Base-by-base conservation (phyloP, 1,140 invertebrate species). In the Bilobella aurantiaca region DNA sequence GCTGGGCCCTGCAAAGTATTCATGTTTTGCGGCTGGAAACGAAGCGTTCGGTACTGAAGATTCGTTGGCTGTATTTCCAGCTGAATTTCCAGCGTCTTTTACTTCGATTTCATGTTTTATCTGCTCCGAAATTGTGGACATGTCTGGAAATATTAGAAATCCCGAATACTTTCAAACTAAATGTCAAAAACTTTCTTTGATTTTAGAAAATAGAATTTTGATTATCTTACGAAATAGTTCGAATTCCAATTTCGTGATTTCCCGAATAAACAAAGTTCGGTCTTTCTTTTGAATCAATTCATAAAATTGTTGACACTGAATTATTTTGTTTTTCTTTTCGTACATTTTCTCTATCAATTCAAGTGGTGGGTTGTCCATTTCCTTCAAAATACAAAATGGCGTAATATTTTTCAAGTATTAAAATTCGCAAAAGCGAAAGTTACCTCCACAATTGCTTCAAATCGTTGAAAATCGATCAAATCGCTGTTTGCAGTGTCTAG, bases 291-390 rank as follows among this genome's bases (percentile, higher is more conserved):
- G 5, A 42, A 62, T 12, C 3, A 62, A 23, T 46, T 62, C 34
- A 27, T 62, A 62, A 25, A 62, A 46, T 14, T 42, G 32, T 42
- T 42, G 12, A 23, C 59, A 62, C 46, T 42, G 12, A 25, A 42
- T 3, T 8, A 62, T 62, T 42, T 62, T 62, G 32, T 42, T 18
- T 27, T 62, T 62, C 28, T 62, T 62, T 30, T 23, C 37, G 16
- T 23, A 12, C 32, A 31, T 46, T 31, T 62, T 62, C 59, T 34
- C 29, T 5, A 62, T 34, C 34, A 62, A 27, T 27, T 62, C 59
- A 5, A 14, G 8, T 3, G 59, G 59, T 3, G 59, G 29, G 14
- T 27, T 18, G 3, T 23, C 8, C 37, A 62, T 12, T 16, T 37
- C 14, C 59, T 62, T 18, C 5, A 30, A 62, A 62, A 8, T 31